Evolutionary conservation across 2,888 invertebrate species (phyloP).

Genomic region (Nipponacmea schrenckii): DNA sequence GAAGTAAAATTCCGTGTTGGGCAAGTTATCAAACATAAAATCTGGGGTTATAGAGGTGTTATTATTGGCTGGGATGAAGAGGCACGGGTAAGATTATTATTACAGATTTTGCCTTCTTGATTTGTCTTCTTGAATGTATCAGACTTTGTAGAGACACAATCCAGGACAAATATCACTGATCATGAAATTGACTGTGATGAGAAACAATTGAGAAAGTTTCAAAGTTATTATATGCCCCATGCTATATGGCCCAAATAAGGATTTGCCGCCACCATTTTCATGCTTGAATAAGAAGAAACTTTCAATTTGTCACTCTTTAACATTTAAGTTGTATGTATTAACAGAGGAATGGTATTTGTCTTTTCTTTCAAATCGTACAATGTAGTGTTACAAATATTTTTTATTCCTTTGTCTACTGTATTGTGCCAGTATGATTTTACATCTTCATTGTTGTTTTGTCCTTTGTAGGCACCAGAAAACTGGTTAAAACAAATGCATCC

Average conservation of each 20-base stretch:
- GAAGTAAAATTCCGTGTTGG: conserved; percentile 70
- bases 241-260: too few relatives aligned
- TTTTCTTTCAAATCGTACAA: too few relatives aligned
- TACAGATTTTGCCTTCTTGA: not conserved
- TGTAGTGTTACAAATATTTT: too few relatives aligned
- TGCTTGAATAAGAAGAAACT: too few relatives aligned
- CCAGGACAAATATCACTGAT: too few relatives aligned
- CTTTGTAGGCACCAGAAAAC: conserved; percentile 68
- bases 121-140: not conserved
- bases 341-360: too few relatives aligned
- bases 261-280: too few relatives aligned
- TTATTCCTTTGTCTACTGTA: too few relatives aligned
- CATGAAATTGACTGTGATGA: too few relatives aligned
- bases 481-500: conserved; percentile 68
- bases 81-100: conserved; percentile 59
- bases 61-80: conserved; percentile 72
- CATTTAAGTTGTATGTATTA: too few relatives aligned
- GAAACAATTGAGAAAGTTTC: not conserved
- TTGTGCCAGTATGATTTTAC: too few relatives aligned
- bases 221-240: not conserved
- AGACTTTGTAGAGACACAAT: not conserved
- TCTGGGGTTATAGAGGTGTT: conserved; percentile 70
- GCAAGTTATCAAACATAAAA: conserved; percentile 70
- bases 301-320: too few relatives aligned
- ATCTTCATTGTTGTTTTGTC: not conserved